phyloP scores from a whole-genome alignment of 1,140 invertebrate genomes.

The Drosophila sp. region DNA sequence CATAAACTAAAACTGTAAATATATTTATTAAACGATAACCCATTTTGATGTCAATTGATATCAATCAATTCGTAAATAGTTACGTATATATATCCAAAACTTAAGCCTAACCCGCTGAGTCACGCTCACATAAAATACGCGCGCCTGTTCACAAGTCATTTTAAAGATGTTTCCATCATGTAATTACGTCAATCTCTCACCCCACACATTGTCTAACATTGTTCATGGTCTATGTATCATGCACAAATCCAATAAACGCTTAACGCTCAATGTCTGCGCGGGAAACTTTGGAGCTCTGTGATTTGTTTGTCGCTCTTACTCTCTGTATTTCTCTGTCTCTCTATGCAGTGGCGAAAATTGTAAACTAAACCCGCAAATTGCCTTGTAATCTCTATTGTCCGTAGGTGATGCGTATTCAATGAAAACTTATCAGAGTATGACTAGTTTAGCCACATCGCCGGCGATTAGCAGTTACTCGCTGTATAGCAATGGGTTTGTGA shows the following conservation, averaged over 20 bases:
- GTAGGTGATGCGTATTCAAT: slow-evolving; percentile 84
- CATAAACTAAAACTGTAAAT: slow-evolving; percentile 22
- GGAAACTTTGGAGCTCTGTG: slow-evolving; percentile 15
- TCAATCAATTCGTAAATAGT: slow-evolving; percentile 16
- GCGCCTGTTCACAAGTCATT: slow-evolving; percentile 32
- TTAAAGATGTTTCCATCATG: slow-evolving; percentile 19
- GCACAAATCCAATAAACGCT: slow-evolving; percentile 24
- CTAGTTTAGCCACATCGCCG: slow-evolving; percentile 84
- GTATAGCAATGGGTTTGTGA: slow-evolving; percentile 82
- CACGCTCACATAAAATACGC: slow-evolving; percentile 56
- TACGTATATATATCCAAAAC: slow-evolving; percentile 4
- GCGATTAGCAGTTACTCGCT: slow-evolving; percentile 83
- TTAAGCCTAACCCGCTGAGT: slow-evolving; percentile 15
- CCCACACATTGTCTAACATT: slow-evolving; percentile 34
- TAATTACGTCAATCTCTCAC: slow-evolving; percentile 23
- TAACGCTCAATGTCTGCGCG: slow-evolving; percentile 34
- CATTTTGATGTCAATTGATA: background rate
- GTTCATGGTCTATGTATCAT: slow-evolving; percentile 36
- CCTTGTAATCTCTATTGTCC: slow-evolving; percentile 66
- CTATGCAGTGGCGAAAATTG: slow-evolving; percentile 14
- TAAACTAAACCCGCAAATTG: slow-evolving; percentile 54
- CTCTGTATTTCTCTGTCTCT: background rate
- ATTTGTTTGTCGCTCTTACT: slow-evolving; percentile 24
- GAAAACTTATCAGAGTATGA: slow-evolving; percentile 85
- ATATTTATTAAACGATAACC: slow-evolving; percentile 33